Evolutionary conservation across 1,140 invertebrate species (phyloP), one percentile per base, ranked within the genome.

Genomic region (Drosophila grimshawi): DNA sequence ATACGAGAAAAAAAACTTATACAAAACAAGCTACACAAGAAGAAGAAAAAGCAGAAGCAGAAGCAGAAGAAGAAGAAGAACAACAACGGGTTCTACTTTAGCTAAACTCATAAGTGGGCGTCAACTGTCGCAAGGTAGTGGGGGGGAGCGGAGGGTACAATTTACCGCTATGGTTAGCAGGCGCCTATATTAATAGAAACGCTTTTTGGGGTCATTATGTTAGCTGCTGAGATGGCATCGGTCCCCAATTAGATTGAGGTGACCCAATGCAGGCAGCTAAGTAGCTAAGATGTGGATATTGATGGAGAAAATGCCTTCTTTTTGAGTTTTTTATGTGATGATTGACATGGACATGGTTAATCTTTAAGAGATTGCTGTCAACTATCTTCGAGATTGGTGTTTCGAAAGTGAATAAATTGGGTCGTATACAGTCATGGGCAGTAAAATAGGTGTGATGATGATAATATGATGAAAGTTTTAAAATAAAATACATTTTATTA

Each of bases 171-270:
- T 68, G 41, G 63, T 52, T 66, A 66, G 62, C 51, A 65, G 48
- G 32, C 27, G 35, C 63, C 48, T 73, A 1, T 19, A 74, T 74
- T 68, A 62, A 68, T 74, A 74, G 71, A 60, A 68, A 56, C 30
- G 33, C 64, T 68, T 60, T 70, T 74, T 67, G 29, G 64, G 71
- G 57, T 73, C 70, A 73, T 73, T 61, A 67, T 68, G 70, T 43
- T 57, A 46, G 62, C 49, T 57, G 61, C 43, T 39, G 53, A 57
- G 53, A 52, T 48, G 67, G 59, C 51, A 53, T 53, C 51, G 41
- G 53, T 61, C 33, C 33, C 46, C 32, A 45, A 45, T 55, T 60
- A 67, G 70, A 77, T 77, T 77, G 45, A 77, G 75, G 69, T 77
- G 69, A 73, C 62, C 57, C 35, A 35, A 59, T 19, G 45, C 10